phyloP scores from a whole-genome alignment of 1,140 invertebrate genomes.

The Magallana angulata region DNA sequence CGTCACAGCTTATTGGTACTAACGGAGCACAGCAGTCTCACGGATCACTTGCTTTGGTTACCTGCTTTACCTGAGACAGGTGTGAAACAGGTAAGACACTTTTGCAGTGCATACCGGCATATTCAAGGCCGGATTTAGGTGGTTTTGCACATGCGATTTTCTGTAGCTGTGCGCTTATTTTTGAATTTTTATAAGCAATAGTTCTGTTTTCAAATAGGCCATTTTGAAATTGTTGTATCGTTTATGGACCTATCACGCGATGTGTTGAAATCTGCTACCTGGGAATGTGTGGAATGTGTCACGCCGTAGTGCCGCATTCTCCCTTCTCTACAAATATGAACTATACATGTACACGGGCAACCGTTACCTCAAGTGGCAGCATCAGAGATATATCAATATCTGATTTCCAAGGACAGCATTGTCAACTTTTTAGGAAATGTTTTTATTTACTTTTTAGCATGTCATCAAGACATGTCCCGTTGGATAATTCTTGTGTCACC shows the following conservation, averaged over 20 bases:
- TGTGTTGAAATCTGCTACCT: conserved; percentile 5
- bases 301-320: not conserved
- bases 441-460: not conserved
- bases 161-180: too few relatives aligned
- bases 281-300: conserved; percentile 4
- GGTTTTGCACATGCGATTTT: not conserved
- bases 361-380: too few relatives aligned
- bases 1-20: conserved; percentile 8
- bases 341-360: too few relatives aligned
- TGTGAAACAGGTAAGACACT: not conserved
- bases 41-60: not conserved
- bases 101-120: not conserved
- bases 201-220: too few relatives aligned
- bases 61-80: not conserved
- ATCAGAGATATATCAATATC: too few relatives aligned
- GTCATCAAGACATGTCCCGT: not conserved
- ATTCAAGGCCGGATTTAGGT: not conserved
- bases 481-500: not conserved
- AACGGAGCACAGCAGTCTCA: not conserved
- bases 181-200: too few relatives aligned
- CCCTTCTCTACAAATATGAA: not conserved
- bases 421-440: too few relatives aligned
- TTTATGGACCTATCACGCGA: not conserved
- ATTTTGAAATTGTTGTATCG: too few relatives aligned
- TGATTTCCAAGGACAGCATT: too few relatives aligned